Percentiles rank a stretch among this genome's conserved stretches.
Conservation (phyloP, 2,797 vertebrate species). For the Semotilus atromaculatus region DNA sequence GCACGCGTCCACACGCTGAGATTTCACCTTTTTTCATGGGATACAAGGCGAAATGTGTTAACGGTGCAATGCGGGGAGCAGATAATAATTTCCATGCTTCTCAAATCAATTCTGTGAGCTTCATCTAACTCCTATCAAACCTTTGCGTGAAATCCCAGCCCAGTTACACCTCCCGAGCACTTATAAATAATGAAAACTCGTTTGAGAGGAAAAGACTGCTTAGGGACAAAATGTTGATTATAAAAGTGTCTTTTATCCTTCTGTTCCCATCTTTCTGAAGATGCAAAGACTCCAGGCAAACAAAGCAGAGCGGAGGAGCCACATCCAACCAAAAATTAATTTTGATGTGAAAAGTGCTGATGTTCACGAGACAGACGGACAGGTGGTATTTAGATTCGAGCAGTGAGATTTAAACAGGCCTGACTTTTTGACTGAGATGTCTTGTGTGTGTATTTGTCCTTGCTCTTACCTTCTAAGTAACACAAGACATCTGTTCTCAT, state of each 20-base stretch:
- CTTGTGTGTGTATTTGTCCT: slow-evolving; percentile 72
- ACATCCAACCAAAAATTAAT: slow-evolving; percentile 74
- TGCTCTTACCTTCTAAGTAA: slow-evolving; percentile 64
- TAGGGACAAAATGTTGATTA: slow-evolving; percentile 89
- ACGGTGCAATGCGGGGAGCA: slow-evolving; percentile 81
- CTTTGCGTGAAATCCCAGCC: slow-evolving; percentile 87
- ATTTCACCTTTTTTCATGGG: slow-evolving; percentile 43
- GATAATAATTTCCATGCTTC: slow-evolving; percentile 98
- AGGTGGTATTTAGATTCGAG: slow-evolving; percentile 78
- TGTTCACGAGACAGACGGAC: slow-evolving; percentile 68
- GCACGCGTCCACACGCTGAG: slow-evolving; percentile 2
- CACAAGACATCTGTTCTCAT: slow-evolving; percentile 38
- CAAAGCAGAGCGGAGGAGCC: slow-evolving; percentile 69
- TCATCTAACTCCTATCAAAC: slow-evolving; percentile 91
- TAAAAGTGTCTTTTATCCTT: slow-evolving; percentile 88
- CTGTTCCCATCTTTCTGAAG: slow-evolving; percentile 79
- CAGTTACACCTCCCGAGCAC: slow-evolving; percentile 93
- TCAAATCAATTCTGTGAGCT: slow-evolving; percentile 99
- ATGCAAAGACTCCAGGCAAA: slow-evolving; percentile 78
- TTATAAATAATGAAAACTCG: slow-evolving; percentile 99
- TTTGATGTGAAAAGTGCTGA: slow-evolving; percentile 79
- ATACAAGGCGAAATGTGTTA: slow-evolving; percentile 49
- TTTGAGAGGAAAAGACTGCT: slow-evolving; percentile 90
- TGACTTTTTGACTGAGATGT: slow-evolving; percentile 53
- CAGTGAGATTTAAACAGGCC: slow-evolving; percentile 67